These are phyloP conservation scores for Trypoxylon attenuatum DNA, from an alignment of 2,888 invertebrate genomes.

Conservation along the genomic window DNA sequence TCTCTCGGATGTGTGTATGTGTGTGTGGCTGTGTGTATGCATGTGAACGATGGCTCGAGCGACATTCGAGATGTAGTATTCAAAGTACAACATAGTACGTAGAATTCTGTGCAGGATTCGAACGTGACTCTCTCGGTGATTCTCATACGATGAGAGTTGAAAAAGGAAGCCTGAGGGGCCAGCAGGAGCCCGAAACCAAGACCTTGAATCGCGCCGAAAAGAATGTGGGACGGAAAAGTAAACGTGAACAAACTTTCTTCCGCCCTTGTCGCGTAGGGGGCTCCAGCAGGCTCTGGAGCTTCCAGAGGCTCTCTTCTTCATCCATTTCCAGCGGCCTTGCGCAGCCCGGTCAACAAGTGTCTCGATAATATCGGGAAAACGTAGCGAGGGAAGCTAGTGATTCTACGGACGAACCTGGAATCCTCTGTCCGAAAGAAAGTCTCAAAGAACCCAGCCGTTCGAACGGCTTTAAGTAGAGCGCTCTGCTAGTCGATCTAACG, in stretches of 20 bases:
- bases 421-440: too few species aligned
- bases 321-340: too few species aligned
- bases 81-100: too few species aligned
- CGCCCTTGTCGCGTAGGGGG: not conserved
- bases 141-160: not conserved
- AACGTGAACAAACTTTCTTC: not conserved
- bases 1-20: not conserved
- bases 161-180: too few species aligned
- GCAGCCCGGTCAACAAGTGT: too few species aligned
- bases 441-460: too few species aligned
- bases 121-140: not conserved
- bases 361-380: not conserved
- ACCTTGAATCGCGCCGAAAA: not conserved
- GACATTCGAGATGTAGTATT: too few species aligned
- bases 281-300: too few species aligned
- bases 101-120: not conserved
- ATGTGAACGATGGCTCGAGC: too few species aligned
- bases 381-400: not conserved
- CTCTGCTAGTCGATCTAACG: not conserved
- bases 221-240: not conserved
- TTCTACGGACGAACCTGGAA: not conserved
- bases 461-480: not conserved
- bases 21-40: constrained; percentile 13
- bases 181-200: not conserved
- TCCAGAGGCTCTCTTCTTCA: too few species aligned